Base-by-base conservation (phyloP, 2,797 vertebrate genomes). In the Buphagus erythrorhynchus region DNA sequence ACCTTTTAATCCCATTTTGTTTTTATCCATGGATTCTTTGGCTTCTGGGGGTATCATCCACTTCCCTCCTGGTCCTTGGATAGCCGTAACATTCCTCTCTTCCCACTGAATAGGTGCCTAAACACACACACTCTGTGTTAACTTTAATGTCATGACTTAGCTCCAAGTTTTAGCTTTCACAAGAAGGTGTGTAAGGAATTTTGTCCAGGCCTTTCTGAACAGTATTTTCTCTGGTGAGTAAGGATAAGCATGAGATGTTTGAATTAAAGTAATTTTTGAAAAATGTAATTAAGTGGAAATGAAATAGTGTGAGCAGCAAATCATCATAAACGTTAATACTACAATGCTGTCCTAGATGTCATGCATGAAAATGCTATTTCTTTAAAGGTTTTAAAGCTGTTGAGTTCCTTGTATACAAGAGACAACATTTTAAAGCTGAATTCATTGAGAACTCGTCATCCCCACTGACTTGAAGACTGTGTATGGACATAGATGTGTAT, bases 1-100 rank as follows among this genome's bases (percentile, higher is more conserved):
- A 99, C 99, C 99, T 99, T 99, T 99, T 59, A 99, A 97, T 68
- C 99, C 99, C 95, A 99, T 99, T 98, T 99, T 99, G 97, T 98
- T 99, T 97, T 98, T 99, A 97, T 99, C 99, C 99, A 99, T 99
- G 20, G 99, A 99, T 97, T 99, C 99, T 98, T 99, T 99, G 90
- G 98, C 98, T 96, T 99, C 99, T 66, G 98, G 98, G 36, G 99
- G 99, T 93, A 99, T 99, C 98, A 99, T 99, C 99, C 99, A 99
- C 92, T 98, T 99, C 48, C 99, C 99, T 95, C 99, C 99, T 3
- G 99, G 99, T 59, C 99, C 99, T 97, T 99, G 98, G 73, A 99
- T 99, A 77, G 99, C 99, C 1, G 99, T 98, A 71, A 99, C 99
- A 55, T 99, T 99, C 96, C 98, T 98, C 93, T 99, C 99, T 94